phyloP scores from a whole-genome alignment of 2,888 invertebrate species.

The Trachelus stipa region DNA sequence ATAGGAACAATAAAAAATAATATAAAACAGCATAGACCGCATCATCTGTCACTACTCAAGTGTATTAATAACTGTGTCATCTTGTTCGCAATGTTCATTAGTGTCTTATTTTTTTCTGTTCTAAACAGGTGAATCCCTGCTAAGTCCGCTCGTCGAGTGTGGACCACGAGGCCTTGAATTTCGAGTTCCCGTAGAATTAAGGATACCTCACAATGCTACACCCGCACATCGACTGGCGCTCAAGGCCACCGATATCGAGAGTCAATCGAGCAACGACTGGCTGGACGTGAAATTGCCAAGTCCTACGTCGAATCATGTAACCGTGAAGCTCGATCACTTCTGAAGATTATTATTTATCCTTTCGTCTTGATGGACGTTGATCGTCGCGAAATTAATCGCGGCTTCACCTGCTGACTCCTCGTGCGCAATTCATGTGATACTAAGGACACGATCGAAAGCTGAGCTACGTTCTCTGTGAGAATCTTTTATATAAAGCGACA shows the following conservation, averaged over 20 bases:
- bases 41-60: neutral
- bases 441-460: slow-evolving; percentile 12
- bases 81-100: neutral
- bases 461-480: slow-evolving; percentile 27
- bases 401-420: neutral
- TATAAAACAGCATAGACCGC: neutral
- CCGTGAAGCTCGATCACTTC: slow-evolving; percentile 93
- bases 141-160: slow-evolving; percentile 96
- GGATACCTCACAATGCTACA: slow-evolving; percentile 88
- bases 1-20: neutral
- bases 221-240: slow-evolving; percentile 81
- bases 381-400: neutral
- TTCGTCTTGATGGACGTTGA: neutral
- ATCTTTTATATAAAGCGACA: slow-evolving; percentile 19
- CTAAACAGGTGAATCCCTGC: slow-evolving; percentile 87
- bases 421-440: slow-evolving; percentile 3
- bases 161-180: slow-evolving; percentile 95
- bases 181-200: slow-evolving; percentile 87
- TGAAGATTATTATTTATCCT: slow-evolving; percentile 59
- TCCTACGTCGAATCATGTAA: slow-evolving; percentile 86
- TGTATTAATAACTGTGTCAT: neutral
- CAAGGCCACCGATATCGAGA: slow-evolving; percentile 85
- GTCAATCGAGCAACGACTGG: slow-evolving; percentile 87
- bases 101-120: slow-evolving; percentile 20
- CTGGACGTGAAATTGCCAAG: slow-evolving; percentile 88